Evolutionary conservation across 2,888 invertebrate genomes (phyloP).

Genomic region (Phengaris alcon): DNA sequence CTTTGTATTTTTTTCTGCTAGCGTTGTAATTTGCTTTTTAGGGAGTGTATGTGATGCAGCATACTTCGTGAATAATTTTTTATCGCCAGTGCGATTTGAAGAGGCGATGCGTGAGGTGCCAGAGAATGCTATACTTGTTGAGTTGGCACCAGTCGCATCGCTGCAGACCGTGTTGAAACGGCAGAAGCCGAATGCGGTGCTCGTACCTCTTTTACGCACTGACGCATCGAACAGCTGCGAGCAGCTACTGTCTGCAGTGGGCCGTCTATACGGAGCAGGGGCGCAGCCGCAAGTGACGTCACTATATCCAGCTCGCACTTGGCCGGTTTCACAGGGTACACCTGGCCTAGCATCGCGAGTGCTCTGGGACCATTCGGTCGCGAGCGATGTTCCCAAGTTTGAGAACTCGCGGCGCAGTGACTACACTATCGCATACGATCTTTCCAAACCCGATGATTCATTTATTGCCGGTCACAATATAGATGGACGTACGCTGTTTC

Average conservation of each 20-base stretch:
- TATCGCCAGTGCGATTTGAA: conserved; percentile 20
- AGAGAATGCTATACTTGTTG: conserved; percentile 67
- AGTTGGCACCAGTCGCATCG: conserved; percentile 97
- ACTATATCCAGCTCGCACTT: conserved; percentile 87
- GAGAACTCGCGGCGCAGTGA: conserved; percentile 85
- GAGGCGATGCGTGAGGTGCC: conserved; percentile 23
- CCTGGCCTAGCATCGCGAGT: conserved; percentile 92
- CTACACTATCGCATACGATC: conserved; percentile 86
- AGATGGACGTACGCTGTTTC: conserved; percentile 95
- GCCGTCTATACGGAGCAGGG: conserved; percentile 87
- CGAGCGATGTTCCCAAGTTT: conserved; percentile 92
- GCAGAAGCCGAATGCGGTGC: conserved; percentile 86
- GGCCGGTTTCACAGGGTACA: conserved; percentile 94
- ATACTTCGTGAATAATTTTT: conserved; percentile 27
- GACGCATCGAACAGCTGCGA: conserved; percentile 86
- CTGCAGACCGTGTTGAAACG: conserved; percentile 96
- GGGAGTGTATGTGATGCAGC: conserved; percentile 18
- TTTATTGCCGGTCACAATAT: conserved; percentile 93
- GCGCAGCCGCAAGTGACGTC: conserved; percentile 85
- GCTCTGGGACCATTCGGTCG: conserved; percentile 94
- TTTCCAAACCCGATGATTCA: conserved; percentile 85
- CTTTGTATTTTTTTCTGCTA: too few relatives aligned
- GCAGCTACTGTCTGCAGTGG: conserved; percentile 88
- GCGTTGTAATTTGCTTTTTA: background rate
- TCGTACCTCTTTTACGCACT: conserved; percentile 92